Percentiles rank a stretch among this genome's conserved stretches.
These are phyloP conservation scores for Edolisoma coerulescens DNA, from an alignment of 2,113 vertebrate species.

Conservation along the genomic window DNA sequence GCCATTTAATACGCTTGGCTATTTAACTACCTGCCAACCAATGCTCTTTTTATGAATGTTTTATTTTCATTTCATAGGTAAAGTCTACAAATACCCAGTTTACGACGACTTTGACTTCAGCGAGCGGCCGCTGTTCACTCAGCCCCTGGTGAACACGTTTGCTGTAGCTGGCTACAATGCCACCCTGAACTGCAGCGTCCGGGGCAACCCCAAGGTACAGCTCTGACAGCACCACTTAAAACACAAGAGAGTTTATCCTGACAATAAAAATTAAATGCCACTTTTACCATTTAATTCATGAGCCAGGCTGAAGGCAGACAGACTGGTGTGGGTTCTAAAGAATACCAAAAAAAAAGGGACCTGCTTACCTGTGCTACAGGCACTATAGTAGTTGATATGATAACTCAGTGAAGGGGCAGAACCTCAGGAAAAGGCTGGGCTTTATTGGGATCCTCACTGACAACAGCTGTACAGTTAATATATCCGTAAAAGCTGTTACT, in stretches of 20 bases:
- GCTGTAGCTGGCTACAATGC: constrained; percentile 92
- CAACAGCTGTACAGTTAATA: neutral
- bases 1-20: neutral
- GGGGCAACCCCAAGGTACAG: constrained; percentile 93
- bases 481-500: neutral
- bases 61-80: constrained; percentile 64
- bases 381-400: neutral
- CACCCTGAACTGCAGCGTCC: constrained; percentile 93
- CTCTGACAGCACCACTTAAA: neutral
- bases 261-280: neutral
- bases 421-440: neutral
- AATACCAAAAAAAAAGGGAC: neutral
- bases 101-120: constrained; percentile 88
- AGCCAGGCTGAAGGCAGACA: neutral
- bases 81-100: constrained; percentile 87
- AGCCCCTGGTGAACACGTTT: constrained; percentile 88
- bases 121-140: constrained; percentile 89
- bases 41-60: neutral
- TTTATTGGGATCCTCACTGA: neutral
- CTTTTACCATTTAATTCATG: neutral
- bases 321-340: neutral
- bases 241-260: accelerated
- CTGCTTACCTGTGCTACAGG: neutral
- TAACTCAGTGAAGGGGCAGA: neutral
- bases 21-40: neutral